These are phyloP conservation scores for Enchytraeus crypticus DNA, from an alignment of 2,888 invertebrate species.

Conservation along the genomic window DNA sequence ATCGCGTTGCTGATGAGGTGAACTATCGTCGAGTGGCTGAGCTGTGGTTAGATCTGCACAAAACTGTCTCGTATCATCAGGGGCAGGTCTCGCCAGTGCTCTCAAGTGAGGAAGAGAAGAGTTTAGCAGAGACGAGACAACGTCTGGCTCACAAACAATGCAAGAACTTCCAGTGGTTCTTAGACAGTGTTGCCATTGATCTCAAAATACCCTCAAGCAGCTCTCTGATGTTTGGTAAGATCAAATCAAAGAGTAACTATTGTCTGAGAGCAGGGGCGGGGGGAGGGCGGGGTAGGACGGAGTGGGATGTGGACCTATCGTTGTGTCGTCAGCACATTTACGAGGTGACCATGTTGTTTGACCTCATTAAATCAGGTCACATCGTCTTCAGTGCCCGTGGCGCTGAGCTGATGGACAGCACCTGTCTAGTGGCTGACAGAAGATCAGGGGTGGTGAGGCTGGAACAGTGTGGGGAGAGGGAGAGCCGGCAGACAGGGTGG, in stretches of 20 bases:
- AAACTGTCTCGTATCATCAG: conserved; percentile 12
- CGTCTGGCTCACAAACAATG: conserved; percentile 12
- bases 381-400: no score
- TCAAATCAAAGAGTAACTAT: conserved; percentile 15
- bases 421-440: conserved; percentile 12
- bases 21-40: conserved; percentile 21
- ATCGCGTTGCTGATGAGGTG: conserved; percentile 4
- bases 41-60: conserved; percentile 20
- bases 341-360: conserved; percentile 21
- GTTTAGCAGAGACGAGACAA: not conserved
- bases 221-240: conserved; percentile 17
- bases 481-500: conserved; percentile 9
- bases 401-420: conserved; percentile 6
- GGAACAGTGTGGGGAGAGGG: conserved; percentile 6
- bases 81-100: not conserved
- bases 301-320: conserved; percentile 16
- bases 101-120: conserved; percentile 2
- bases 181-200: conserved; percentile 17
- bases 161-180: conserved; percentile 14
- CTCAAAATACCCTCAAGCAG: conserved; percentile 10
- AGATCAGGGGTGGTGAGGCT: conserved; percentile 6
- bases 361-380: conserved; percentile 12
- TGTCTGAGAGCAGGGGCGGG: conserved; percentile 5
- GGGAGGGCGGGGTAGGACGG: no score
- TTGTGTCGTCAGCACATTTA: conserved; percentile 22